phyloP scores from a whole-genome alignment of 2,888 invertebrate species.

The Zhuqinia jingwanae region DNA sequence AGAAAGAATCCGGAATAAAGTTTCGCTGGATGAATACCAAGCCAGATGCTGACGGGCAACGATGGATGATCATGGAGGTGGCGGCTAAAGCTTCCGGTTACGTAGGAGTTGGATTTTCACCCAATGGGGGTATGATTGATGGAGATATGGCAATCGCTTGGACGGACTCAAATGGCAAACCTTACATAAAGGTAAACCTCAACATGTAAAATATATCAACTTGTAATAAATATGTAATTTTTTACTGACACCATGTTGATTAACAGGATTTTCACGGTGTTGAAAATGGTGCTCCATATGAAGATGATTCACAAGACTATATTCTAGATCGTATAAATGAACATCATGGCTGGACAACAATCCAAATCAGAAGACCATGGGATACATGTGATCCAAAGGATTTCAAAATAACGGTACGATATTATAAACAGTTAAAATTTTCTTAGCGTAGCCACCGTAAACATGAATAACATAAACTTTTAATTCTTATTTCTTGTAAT shows the following conservation, averaged over 20 bases:
- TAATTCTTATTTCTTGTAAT: too few relatives aligned
- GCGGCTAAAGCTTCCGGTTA: conserved; percentile 90
- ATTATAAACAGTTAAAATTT: too few relatives aligned
- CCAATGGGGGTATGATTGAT: conserved; percentile 89
- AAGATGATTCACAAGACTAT: conserved; percentile 80
- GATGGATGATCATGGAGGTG: conserved; percentile 54
- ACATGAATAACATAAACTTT: too few relatives aligned
- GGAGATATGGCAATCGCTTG: conserved; percentile 94
- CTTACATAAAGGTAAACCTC: conserved; percentile 42
- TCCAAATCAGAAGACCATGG: conserved; percentile 80
- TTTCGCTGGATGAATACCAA: conserved; percentile 58
- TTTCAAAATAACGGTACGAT: conserved; percentile 59
- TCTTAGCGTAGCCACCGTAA: neutral
- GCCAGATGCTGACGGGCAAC: conserved; percentile 33
- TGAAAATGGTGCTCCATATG: conserved; percentile 78
- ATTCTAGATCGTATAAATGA: conserved; percentile 79
- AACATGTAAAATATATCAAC: neutral
- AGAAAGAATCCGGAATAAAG: conserved; percentile 47
- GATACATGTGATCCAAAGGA: conserved; percentile 80
- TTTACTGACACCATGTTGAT: neutral
- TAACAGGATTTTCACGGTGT: conserved; percentile 80
- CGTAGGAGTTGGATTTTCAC: conserved; percentile 92
- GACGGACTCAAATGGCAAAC: conserved; percentile 84
- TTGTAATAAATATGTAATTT: neutral
- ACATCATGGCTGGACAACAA: conserved; percentile 80